Conservation (phyloP, 1,140 invertebrate genomes). For the Charaxes varanes region DNA sequence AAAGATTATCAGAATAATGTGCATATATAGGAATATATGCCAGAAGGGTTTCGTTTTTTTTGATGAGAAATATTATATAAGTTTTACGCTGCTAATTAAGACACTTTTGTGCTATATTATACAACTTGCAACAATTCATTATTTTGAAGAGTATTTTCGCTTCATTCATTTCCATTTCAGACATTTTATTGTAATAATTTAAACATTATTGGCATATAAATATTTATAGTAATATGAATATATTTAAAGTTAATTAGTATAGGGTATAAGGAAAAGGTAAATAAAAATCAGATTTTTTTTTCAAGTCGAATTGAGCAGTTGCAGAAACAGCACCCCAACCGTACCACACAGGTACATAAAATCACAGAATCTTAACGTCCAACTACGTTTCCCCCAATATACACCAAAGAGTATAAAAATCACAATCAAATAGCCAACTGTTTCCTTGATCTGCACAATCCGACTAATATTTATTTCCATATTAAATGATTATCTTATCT, state of each 20-base stretch:
- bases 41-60: no score
- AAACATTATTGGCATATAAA: no score
- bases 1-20: no score
- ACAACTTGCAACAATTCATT: no score
- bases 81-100: no score
- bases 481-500: conserved; percentile 71
- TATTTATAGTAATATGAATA: no score
- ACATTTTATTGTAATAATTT: no score
- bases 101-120: no score
- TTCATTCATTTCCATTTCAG: no score
- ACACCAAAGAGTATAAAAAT: conserved; percentile 64
- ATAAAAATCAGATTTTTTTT: conserved; percentile 48
- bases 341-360: conserved; percentile 63
- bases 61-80: no score
- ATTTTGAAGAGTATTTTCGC: no score
- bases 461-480: conserved; percentile 62
- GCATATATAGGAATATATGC: no score
- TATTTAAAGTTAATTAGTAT: background rate
- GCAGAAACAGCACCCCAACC: conserved; percentile 37
- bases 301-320: conserved; percentile 46
- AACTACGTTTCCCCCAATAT: conserved; percentile 47
- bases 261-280: conserved; percentile 13
- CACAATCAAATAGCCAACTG: conserved; percentile 57
- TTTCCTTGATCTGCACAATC: conserved; percentile 43
- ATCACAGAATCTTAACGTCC: conserved; percentile 64